These are phyloP conservation scores for Dichetophora obliterata DNA, from an alignment of 2,888 invertebrate genomes.

Conservation along the genomic window DNA sequence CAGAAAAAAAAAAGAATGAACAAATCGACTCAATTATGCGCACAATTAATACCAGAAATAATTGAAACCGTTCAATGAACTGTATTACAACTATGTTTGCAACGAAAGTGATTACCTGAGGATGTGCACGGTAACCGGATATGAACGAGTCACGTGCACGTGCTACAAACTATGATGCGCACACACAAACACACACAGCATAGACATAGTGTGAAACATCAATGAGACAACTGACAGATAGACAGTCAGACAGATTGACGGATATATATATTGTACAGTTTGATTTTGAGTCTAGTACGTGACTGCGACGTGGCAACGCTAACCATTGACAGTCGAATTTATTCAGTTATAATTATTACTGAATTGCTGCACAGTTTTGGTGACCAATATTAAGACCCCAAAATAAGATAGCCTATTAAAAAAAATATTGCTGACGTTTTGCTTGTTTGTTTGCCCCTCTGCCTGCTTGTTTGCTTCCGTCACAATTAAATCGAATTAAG, in stretches of 20 bases:
- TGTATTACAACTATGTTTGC: not conserved
- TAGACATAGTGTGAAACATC: no score
- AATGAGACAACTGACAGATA: not conserved
- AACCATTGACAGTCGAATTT: no score
- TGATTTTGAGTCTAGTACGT: no score
- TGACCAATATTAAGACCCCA: no score
- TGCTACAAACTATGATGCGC: no score
- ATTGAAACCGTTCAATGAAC: conserved; percentile 23
- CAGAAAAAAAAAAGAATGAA: not conserved
- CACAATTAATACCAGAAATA: not conserved
- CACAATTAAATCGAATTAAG: not conserved
- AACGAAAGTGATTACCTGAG: conserved; percentile 9
- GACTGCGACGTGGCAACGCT: no score
- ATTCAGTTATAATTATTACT: no score
- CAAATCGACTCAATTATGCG: conserved; percentile 12
- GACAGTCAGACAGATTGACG: not conserved
- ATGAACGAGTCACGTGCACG: not conserved
- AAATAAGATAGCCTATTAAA: no score
- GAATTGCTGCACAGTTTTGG: no score
- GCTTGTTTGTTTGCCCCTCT: not conserved
- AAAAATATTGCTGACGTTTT: no score
- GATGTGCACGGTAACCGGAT: conserved; percentile 6
- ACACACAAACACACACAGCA: no score
- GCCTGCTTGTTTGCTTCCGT: not conserved
- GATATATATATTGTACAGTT: no score